Conservation (phyloP, 1,140 invertebrate genomes). For the Oppia nitens region DNA sequence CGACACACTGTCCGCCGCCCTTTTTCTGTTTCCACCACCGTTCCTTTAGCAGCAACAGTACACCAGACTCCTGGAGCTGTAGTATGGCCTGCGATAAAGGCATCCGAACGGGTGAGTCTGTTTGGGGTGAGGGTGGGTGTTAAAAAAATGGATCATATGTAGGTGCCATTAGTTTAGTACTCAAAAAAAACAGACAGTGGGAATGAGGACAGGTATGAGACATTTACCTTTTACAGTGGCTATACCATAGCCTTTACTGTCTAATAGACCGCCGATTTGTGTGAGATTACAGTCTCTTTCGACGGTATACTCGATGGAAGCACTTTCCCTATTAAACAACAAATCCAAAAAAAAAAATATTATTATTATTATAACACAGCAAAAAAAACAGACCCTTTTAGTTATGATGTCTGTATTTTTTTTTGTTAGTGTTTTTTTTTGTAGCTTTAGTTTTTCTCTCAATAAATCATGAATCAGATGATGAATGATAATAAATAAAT, state of each 20-base stretch:
- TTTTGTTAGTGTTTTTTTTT: too few species aligned
- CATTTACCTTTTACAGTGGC: slow-evolving; percentile 23
- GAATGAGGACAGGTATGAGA: background rate
- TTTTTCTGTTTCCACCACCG: slow-evolving; percentile 27
- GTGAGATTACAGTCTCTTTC: slow-evolving; percentile 94
- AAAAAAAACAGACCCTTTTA: too few species aligned
- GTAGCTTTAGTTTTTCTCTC: too few species aligned
- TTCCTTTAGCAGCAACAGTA: slow-evolving; percentile 29
- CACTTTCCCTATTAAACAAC: slow-evolving; percentile 98
- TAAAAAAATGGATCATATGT: too few species aligned
- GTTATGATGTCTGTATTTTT: too few species aligned
- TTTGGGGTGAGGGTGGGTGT: too few species aligned
- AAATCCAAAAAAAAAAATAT: too few species aligned
- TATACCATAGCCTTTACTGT: slow-evolving; percentile 51
- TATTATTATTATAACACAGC: too few species aligned
- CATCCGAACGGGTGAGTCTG: slow-evolving; percentile 8
- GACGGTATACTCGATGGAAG: slow-evolving; percentile 86
- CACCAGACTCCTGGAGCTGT: slow-evolving; percentile 31
- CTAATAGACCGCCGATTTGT: slow-evolving; percentile 85
- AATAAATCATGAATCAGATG: background rate
- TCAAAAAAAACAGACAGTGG: background rate
- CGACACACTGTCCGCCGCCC: slow-evolving; percentile 19
- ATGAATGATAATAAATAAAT: background rate
- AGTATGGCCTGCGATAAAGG: slow-evolving; percentile 29
- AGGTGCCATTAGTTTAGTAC: too few species aligned